A percentile compares a stretch with the other conserved stretches of the same genome.
phyloP scores from a whole-genome alignment of 2,797 vertebrate genomes.

The Neopelma chrysocephalum region DNA sequence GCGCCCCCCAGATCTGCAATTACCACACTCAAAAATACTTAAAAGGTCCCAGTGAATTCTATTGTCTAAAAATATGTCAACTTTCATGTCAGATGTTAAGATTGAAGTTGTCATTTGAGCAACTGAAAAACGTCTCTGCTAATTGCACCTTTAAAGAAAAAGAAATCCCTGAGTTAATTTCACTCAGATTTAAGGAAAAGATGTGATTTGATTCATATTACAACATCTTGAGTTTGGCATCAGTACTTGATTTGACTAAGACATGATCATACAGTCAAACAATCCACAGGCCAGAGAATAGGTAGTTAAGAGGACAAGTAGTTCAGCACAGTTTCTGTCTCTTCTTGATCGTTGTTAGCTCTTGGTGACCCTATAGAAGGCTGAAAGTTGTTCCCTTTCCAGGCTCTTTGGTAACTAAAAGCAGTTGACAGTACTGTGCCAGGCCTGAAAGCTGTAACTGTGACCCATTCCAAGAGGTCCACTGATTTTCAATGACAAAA shows the following conservation, averaged over 20 bases:
- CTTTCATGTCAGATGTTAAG: constrained; percentile 57
- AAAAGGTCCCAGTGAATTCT: constrained; percentile 39
- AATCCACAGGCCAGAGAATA: background rate
- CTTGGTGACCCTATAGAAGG: background rate
- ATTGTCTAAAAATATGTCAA: constrained; percentile 69
- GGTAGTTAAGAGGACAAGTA: background rate
- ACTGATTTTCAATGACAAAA: background rate
- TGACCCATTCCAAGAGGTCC: background rate
- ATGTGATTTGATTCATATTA: background rate
- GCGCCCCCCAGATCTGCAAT: constrained; percentile 40
- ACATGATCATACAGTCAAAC: background rate
- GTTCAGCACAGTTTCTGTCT: background rate
- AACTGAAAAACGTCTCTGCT: constrained; percentile 41
- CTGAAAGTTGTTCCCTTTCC: background rate
- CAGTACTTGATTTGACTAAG: background rate
- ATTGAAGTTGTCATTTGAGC: constrained; percentile 63
- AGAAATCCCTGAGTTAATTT: constrained; percentile 56
- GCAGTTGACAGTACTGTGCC: background rate
- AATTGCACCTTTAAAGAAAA: constrained; percentile 50
- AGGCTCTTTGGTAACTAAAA: background rate
- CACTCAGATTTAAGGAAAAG: constrained; percentile 37
- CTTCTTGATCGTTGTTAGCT: background rate
- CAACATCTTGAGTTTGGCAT: background rate
- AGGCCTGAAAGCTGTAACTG: background rate
- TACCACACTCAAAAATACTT: constrained; percentile 46